Conservation (phyloP, 2,113 vertebrate genomes). For the Raja brachyura region DNA sequence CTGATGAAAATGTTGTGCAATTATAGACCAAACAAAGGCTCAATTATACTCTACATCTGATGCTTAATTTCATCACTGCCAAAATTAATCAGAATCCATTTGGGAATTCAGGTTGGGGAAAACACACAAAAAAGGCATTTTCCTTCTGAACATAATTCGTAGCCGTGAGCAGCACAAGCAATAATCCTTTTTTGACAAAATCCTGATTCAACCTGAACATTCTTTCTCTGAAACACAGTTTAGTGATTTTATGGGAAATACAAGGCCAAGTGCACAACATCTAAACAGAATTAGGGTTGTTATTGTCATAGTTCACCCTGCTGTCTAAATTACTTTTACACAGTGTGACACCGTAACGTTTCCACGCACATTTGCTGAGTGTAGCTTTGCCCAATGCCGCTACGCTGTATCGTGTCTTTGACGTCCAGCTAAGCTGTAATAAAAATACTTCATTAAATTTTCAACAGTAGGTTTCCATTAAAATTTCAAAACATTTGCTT, state of each 20-base stretch:
- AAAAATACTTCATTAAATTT: neutral
- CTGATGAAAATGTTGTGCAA: neutral
- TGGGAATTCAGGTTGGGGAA: neutral
- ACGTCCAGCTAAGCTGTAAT: neutral
- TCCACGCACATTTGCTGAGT: neutral
- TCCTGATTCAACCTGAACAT: neutral
- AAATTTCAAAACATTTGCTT: neutral
- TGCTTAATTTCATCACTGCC: neutral
- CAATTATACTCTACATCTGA: neutral
- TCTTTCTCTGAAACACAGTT: neutral
- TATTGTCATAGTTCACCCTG: neutral
- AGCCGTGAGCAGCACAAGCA: neutral
- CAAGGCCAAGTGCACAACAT: neutral
- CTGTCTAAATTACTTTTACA: neutral
- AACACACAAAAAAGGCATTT: neutral
- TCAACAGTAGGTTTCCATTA: neutral
- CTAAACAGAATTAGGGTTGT: neutral
- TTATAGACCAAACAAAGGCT: neutral
- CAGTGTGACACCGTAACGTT: neutral
- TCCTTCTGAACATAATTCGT: neutral
- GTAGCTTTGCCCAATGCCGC: neutral
- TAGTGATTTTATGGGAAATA: neutral
- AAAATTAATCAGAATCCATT: neutral
- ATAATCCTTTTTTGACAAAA: neutral
- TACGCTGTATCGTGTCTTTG: neutral